phyloP scores from a whole-genome alignment of 2,113 vertebrate genomes.

The Gopherus flavomarginatus region DNA sequence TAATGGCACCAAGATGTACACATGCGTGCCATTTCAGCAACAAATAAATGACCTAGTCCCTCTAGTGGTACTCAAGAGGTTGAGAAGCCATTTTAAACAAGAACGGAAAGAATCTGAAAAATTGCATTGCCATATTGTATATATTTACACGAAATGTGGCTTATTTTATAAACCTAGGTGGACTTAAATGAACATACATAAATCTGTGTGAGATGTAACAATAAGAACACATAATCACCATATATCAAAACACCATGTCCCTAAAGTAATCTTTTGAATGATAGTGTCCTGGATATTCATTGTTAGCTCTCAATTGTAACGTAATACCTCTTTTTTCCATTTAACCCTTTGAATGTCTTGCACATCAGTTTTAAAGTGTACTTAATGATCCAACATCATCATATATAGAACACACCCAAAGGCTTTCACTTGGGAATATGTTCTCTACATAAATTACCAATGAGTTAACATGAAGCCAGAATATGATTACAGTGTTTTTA shows the following conservation, averaged over 20 bases:
- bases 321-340: background rate
- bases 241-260: background rate
- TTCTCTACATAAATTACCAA: background rate
- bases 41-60: background rate
- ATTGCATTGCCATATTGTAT: background rate
- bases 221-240: background rate
- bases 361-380: background rate
- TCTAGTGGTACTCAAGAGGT: background rate
- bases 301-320: background rate
- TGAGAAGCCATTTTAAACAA: background rate
- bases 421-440: background rate
- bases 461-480: background rate
- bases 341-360: background rate
- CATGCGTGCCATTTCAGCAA: background rate
- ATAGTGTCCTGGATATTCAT: background rate
- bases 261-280: background rate
- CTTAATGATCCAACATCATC: background rate
- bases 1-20: background rate
- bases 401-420: background rate
- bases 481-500: background rate
- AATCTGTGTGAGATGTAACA: background rate
- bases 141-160: background rate
- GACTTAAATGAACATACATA: background rate
- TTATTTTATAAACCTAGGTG: slow-evolving; percentile 22
- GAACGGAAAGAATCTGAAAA: slow-evolving; percentile 3